Base-by-base conservation (phyloP, 2,113 vertebrate genomes). In the Centropristis striata region DNA sequence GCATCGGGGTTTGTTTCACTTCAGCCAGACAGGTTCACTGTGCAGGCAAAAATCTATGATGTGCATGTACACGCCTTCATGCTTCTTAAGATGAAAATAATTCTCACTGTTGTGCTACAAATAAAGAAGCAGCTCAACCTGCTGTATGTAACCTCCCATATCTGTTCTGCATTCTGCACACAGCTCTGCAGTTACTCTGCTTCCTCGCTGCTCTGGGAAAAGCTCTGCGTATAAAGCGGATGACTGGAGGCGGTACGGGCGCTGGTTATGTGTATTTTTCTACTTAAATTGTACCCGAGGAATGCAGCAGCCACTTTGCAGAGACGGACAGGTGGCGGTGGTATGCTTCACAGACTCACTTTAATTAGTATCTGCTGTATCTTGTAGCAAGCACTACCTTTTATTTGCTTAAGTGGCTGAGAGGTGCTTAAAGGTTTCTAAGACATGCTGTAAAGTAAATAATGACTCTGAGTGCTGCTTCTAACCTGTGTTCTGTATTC, bases 351-450 rank as follows among this genome's bases (percentile, higher is more conserved):
- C 66, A 64, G 67, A 73, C 25, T 55, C 57, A 20, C 70, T 75
- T 83, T 81, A 80, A 87, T 82, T 82, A 46, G 71, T 54, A 61
- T 60, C 64, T 32, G 51, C 37, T 64, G 50, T 37, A 69, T 72
- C n/a, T 53, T 36, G 32, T 59, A 68, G 42, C 16, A 25, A 46
- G 44, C 25, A 1, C 39, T 64, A 14, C 55, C 59, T 68, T 73
- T 68, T 63, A 72, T 80, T 69, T 54, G 1, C 46, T 46, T 18
- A 65, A 77, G 71, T 74, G 15, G 36, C 32, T 74, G 68, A 84
- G 60, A 58, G 75, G 50, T 37, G 53, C 44, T 67, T 66, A n/a
- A 66, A 28, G 64, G 54, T 57, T 75, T 41, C 66, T 55, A 41
- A 78, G 60, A 69, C 18, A 21, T 16, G 53, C 16, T 36, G 11